Base-by-base conservation (phyloP, 2,888 invertebrate genomes). In the Lydus trimaculatus region DNA sequence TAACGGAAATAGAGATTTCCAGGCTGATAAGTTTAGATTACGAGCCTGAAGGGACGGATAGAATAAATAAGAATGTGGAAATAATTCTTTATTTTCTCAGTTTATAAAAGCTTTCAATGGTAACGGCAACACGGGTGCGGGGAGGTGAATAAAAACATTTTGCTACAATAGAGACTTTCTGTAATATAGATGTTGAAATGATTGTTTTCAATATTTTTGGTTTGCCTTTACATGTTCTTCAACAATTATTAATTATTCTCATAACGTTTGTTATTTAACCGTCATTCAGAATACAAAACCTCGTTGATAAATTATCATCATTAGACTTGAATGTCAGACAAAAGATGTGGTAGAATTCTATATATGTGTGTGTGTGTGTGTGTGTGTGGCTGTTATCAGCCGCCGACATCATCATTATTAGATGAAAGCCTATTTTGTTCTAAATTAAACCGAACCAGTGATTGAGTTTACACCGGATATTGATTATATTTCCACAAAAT, bases 191-290 rank as follows among this genome's bases (percentile, higher is more conserved):
- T 33, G 33, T 33, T 33, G 33, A 2, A 33, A 33, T 5, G 1
- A 33, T 33, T 9, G 9, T 33, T 33, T 33, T 33, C 8, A 20
- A 20, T 48, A 2, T 20, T 48, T 48, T 8, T 8, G 48, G 20
- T 43, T 48, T 2, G 20, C 20, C 48, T 48, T 48, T 48, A 23
- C n/a, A 20, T 11, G 48, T 25, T 56, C 2, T 13, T 56, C 15
- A n/a, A 56, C 23, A 56, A 56, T 56, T 52, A 52, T 52, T 56
- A 56, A 56, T 56, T 56, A 56, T 56, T 56, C 23, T 11, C 2
- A 20, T 8, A 48, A 11, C 20, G 20, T n/a, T 48, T 20, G 3
- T 48, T 48, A 9, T 48, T 20, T 20, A 48, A 48, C 48, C 17
- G n/a, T 17, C 52, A 17, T 11, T 52, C 23, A 52, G n/a, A n/a